phyloP scores from a whole-genome alignment of 2,888 invertebrate genomes.

The Erebia ligea region DNA sequence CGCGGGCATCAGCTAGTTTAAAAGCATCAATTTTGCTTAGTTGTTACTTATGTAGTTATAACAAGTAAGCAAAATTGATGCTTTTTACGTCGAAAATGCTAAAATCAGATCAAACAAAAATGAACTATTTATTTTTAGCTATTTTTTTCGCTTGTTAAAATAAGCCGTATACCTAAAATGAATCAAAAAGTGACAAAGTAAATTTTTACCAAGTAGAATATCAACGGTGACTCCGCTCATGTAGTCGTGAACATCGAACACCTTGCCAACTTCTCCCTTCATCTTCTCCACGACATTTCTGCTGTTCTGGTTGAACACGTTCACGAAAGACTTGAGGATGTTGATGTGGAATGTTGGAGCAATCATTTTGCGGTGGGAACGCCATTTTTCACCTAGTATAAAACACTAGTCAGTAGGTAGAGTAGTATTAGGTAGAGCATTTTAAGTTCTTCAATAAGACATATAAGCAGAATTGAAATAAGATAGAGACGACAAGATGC shows the following conservation, averaged over 20 bases:
- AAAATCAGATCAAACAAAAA: background rate
- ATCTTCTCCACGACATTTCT: slow-evolving; percentile 86
- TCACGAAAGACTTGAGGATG: slow-evolving; percentile 90
- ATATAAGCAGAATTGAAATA: too few relatives aligned
- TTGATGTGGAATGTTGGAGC: slow-evolving; percentile 94
- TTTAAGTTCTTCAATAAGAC: too few relatives aligned
- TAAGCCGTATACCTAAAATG: background rate
- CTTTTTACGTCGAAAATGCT: background rate
- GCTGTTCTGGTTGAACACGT: slow-evolving; percentile 90
- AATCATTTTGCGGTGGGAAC: slow-evolving; percentile 91
- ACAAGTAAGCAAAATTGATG: too few relatives aligned
- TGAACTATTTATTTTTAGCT: too few relatives aligned
- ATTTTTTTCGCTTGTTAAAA: too few relatives aligned
- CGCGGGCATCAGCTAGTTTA: too few relatives aligned
- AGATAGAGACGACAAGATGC: too few relatives aligned
- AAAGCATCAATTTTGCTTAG: too few relatives aligned
- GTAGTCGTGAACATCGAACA: slow-evolving; percentile 90
- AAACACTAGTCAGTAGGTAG: background rate
- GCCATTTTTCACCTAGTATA: slow-evolving; percentile 88
- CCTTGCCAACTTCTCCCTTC: slow-evolving; percentile 85
- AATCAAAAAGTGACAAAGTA: background rate
- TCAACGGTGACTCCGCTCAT: slow-evolving; percentile 92
- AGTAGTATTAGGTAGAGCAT: background rate
- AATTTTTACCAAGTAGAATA: slow-evolving; percentile 85
- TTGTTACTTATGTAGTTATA: too few relatives aligned